Evolutionary conservation across 2,888 invertebrate species (phyloP).

Genomic region (Aporophyla lueneburgensis): DNA sequence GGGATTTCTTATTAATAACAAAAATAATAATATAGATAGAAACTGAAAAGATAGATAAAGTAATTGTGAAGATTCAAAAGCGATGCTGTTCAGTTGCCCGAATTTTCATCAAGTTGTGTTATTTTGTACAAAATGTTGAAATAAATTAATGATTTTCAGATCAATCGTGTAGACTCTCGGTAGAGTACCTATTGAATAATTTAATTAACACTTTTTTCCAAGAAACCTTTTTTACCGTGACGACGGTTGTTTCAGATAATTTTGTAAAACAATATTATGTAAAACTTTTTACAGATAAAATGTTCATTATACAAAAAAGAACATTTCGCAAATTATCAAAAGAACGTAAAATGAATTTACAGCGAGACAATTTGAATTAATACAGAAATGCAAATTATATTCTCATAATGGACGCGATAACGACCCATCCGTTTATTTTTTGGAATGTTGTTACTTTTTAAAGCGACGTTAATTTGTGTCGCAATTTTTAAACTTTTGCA

Average conservation of each 20-base stretch:
- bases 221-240: background rate
- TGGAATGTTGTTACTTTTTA: conserved; percentile 45
- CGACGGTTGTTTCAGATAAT: background rate
- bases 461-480: conserved; percentile 43
- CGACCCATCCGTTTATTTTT: conserved; percentile 58
- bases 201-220: background rate
- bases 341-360: conserved; percentile 60
- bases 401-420: conserved; percentile 74
- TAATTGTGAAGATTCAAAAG: background rate
- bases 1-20: background rate
- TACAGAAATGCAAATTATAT: conserved; percentile 71
- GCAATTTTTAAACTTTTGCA: conserved; percentile 26
- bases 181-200: background rate
- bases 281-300: conserved; percentile 41
- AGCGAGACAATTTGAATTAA: conserved; percentile 65
- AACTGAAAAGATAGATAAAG: background rate
- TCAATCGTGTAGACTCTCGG: background rate
- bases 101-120: background rate
- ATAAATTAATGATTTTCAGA: background rate
- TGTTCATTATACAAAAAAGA: conserved; percentile 48
- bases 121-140: background rate
- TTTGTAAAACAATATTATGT: conserved; percentile 21
- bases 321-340: conserved; percentile 62
- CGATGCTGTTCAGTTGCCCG: background rate
- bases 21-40: background rate